These are phyloP conservation scores for Zaprionus ghesquierei DNA, from an alignment of 1,140 invertebrate genomes.

Conservation along the genomic window DNA sequence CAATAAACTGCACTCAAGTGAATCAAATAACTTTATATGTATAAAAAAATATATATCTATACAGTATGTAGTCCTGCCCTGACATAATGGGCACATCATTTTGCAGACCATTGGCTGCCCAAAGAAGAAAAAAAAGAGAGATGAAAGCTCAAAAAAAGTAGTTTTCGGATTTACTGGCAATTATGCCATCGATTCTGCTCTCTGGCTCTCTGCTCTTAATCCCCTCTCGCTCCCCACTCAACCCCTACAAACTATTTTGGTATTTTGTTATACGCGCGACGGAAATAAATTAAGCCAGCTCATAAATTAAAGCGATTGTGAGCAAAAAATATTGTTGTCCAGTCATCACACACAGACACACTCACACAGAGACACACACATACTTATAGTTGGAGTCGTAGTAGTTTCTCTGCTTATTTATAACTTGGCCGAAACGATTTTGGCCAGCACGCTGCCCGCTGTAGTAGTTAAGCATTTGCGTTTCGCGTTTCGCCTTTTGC, in stretches of 20 bases:
- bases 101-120: neutral
- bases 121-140: neutral
- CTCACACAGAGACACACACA: slow-evolving; percentile 20
- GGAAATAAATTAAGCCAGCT: slow-evolving; percentile 77
- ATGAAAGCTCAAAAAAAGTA: slow-evolving; percentile 3
- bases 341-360: slow-evolving; percentile 27
- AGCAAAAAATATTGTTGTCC: slow-evolving; percentile 58
- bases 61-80: neutral
- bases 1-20: neutral
- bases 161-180: slow-evolving; percentile 21
- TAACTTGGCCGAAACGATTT: slow-evolving; percentile 50
- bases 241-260: neutral
- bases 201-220: neutral
- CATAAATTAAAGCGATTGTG: slow-evolving; percentile 65
- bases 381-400: neutral
- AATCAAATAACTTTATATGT: neutral
- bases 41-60: neutral
- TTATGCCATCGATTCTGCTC: slow-evolving; percentile 20
- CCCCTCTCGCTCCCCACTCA: neutral
- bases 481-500: slow-evolving; percentile 62
- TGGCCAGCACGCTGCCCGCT: slow-evolving; percentile 1
- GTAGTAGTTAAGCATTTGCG: slow-evolving; percentile 56
- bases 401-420: slow-evolving; percentile 43
- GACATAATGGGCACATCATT: slow-evolving; percentile 12
- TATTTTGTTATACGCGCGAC: slow-evolving; percentile 18